Conservation (phyloP, 2,797 vertebrate species). For the Manis javanica region DNA sequence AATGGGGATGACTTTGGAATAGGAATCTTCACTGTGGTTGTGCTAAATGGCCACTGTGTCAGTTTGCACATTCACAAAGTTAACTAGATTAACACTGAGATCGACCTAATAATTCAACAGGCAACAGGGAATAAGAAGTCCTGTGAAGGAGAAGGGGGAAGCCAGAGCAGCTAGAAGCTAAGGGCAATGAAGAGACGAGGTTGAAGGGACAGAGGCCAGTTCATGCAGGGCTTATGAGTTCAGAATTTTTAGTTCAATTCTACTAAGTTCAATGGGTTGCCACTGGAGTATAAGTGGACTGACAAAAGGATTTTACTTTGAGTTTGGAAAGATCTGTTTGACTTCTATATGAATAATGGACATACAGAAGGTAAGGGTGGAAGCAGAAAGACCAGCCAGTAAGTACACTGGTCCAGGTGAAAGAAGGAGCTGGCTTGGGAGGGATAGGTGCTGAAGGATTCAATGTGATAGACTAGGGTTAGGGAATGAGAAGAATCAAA, state of each 20-base stretch:
- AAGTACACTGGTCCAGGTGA: no score
- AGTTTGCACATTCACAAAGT: background rate
- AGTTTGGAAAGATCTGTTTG: background rate
- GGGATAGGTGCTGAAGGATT: background rate
- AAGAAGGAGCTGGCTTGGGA: background rate
- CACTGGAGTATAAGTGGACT: background rate
- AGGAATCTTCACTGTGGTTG: background rate
- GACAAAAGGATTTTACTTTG: background rate
- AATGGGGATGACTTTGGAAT: background rate
- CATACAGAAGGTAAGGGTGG: background rate
- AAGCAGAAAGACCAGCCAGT: background rate
- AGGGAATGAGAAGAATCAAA: background rate
- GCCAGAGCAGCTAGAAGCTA: background rate
- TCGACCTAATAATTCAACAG: constrained; percentile 22
- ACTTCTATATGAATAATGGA: background rate
- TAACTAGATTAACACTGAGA: background rate
- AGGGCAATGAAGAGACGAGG: background rate
- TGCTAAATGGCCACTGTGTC: background rate
- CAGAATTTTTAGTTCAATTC: background rate
- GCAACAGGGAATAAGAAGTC: background rate
- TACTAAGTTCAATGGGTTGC: background rate
- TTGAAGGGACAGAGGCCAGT: background rate
- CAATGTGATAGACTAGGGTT: background rate
- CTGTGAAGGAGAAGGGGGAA: background rate
- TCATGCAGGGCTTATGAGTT: background rate